phyloP scores from a whole-genome alignment of 1,140 invertebrate genomes.

The Cherax quadricarinatus region DNA sequence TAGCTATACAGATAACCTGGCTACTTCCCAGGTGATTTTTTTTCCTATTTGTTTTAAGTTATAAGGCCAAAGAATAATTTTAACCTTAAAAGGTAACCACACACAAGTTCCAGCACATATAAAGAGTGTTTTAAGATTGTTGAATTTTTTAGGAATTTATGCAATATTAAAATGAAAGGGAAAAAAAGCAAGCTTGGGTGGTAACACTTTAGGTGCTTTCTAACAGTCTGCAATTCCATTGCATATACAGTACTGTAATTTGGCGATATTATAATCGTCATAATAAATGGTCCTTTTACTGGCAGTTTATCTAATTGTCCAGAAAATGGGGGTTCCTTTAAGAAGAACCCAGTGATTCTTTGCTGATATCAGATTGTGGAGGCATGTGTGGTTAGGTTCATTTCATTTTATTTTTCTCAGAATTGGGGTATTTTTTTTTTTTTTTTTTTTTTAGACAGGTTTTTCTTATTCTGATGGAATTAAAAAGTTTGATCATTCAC shows the following conservation, averaged over 20 bases:
- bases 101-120: slow-evolving; percentile 35
- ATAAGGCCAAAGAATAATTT: slow-evolving; percentile 69
- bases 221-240: slow-evolving; percentile 61
- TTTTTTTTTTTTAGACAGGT: slow-evolving; percentile 23
- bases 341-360: slow-evolving; percentile 24
- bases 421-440: slow-evolving; percentile 27
- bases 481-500: slow-evolving; percentile 27
- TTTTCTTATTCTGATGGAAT: slow-evolving; percentile 32
- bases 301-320: slow-evolving; percentile 53
- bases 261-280: slow-evolving; percentile 39
- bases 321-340: slow-evolving; percentile 28
- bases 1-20: slow-evolving; percentile 59
- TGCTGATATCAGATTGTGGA: slow-evolving; percentile 39
- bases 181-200: slow-evolving; percentile 61
- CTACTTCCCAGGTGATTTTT: slow-evolving; percentile 62
- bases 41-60: slow-evolving; percentile 54
- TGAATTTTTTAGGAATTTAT: slow-evolving; percentile 4
- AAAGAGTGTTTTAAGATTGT: slow-evolving; percentile 10
- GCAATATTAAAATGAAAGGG: slow-evolving; percentile 39
- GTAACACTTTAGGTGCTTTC: slow-evolving; percentile 64
- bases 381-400: slow-evolving; percentile 60
- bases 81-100: slow-evolving; percentile 51
- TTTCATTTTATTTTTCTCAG: slow-evolving; percentile 23
- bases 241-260: slow-evolving; percentile 41
- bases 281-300: slow-evolving; percentile 59